Percentiles rank a stretch among this genome's conserved stretches.
These are phyloP conservation scores for Peromyscus polionotus DNA, from an alignment of 2,113 vertebrate species.

Conservation along the genomic window DNA sequence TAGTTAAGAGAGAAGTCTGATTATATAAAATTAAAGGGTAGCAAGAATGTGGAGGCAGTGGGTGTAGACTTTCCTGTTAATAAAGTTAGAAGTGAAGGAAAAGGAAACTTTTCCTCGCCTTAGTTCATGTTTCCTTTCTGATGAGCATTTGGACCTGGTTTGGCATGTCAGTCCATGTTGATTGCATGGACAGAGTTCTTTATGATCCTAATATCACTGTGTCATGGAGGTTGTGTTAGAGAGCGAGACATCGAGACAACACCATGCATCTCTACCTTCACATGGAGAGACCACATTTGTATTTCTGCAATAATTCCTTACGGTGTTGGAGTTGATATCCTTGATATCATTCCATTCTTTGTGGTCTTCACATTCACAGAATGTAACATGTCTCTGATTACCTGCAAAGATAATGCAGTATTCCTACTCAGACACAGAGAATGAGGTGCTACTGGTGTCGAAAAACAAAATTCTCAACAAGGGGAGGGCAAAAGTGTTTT, in stretches of 20 bases:
- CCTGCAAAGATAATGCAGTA: background rate
- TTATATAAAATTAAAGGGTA: slow-evolving; percentile 59
- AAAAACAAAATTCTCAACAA: background rate
- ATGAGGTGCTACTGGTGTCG: background rate
- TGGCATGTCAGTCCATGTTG: background rate
- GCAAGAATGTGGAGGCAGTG: background rate
- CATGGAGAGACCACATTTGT: background rate
- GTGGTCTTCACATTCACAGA: background rate
- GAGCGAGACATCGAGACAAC: background rate
- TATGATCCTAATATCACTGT: background rate
- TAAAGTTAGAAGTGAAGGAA: slow-evolving; percentile 43
- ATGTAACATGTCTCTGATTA: background rate
- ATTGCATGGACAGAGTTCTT: background rate
- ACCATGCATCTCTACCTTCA: background rate
- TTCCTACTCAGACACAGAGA: background rate
- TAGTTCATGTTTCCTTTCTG: background rate
- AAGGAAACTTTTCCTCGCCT: background rate
- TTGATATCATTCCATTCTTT: background rate
- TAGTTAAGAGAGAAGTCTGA: slow-evolving; percentile 49
- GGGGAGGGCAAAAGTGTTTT: background rate
- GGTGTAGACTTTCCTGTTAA: slow-evolving; percentile 49
- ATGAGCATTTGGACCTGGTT: background rate
- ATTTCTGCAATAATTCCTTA: background rate
- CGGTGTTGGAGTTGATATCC: background rate
- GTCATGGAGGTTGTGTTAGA: background rate